Conservation (phyloP, 92 coral and sea anemone genomes). For the Heteractis magnifica region DNA sequence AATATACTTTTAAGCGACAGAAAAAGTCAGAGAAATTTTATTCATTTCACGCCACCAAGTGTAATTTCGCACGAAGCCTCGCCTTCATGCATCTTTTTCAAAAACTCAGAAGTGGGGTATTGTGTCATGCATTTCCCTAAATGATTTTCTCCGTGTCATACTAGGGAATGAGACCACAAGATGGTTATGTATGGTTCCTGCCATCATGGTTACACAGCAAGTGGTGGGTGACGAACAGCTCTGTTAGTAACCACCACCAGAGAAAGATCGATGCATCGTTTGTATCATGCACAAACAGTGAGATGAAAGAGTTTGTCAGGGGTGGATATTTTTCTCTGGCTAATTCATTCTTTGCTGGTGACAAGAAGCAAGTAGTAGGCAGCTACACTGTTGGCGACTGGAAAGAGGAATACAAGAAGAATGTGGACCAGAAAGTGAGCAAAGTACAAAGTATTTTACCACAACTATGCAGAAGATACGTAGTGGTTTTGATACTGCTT, state of each 20-base stretch:
- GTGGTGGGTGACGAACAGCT: constrained; percentile 55
- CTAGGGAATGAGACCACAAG: constrained; percentile 68
- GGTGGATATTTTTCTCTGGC: constrained; percentile 80
- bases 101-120: too few species aligned
- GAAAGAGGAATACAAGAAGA: constrained; percentile 63
- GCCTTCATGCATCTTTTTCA: too few species aligned
- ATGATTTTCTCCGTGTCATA: too few species aligned
- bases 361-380: constrained; percentile 32
- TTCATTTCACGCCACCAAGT: too few species aligned
- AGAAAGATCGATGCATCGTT: not conserved
- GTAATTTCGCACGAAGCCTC: too few species aligned
- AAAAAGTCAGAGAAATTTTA: too few species aligned
- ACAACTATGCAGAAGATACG: too few species aligned
- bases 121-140: too few species aligned
- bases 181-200: constrained; percentile 79
- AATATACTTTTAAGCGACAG: too few species aligned
- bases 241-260: not conserved
- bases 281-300: constrained; percentile 49
- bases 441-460: not conserved
- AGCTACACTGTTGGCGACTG: constrained; percentile 63
- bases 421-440: constrained; percentile 54
- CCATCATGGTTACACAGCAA: constrained; percentile 70
- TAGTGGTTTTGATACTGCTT: too few species aligned
- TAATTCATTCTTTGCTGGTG: constrained; percentile 66
- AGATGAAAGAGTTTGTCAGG: constrained; percentile 61